These are phyloP conservation scores for Cyphomyrmex costatus DNA, from an alignment of 1,140 invertebrate genomes.

Conservation along the genomic window DNA sequence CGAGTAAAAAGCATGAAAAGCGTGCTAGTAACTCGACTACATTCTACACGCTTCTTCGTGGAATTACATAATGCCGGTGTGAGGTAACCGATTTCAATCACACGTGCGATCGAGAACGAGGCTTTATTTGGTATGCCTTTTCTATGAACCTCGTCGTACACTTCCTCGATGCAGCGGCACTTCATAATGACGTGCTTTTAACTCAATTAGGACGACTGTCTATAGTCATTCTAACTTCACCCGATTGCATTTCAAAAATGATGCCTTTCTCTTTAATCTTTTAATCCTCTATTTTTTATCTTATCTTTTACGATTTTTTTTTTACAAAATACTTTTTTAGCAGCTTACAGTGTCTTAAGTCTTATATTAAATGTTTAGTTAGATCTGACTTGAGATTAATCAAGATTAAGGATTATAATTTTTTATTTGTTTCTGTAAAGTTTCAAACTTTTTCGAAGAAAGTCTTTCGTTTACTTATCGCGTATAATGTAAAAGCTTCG, in stretches of 20 bases:
- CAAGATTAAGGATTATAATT: neutral
- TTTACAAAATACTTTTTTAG: neutral
- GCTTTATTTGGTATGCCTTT: slow-evolving; percentile 66
- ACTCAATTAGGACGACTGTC: slow-evolving; percentile 10
- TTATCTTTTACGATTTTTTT: neutral
- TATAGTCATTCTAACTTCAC: neutral
- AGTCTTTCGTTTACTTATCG: neutral
- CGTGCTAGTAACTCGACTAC: slow-evolving; percentile 50
- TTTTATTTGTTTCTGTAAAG: neutral
- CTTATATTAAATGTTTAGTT: neutral
- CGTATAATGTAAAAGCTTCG: neutral
- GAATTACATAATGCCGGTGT: slow-evolving; percentile 66
- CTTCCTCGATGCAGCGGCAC: slow-evolving; percentile 7
- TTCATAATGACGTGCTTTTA: neutral
- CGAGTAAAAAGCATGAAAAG: slow-evolving; percentile 63
- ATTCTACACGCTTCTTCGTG: slow-evolving; percentile 68
- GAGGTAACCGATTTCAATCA: slow-evolving; percentile 60
- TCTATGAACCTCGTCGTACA: slow-evolving; percentile 16
- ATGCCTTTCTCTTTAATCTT: neutral
- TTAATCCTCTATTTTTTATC: neutral
- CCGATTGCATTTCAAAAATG: neutral
- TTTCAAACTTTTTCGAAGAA: neutral
- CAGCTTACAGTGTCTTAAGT: neutral
- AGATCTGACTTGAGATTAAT: neutral
- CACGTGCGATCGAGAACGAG: slow-evolving; percentile 37